A percentile compares a stretch with the other conserved stretches of the same genome.
Conservation (phyloP, 2,888 invertebrate genomes). For the Hydroisotoma schaefferi region DNA sequence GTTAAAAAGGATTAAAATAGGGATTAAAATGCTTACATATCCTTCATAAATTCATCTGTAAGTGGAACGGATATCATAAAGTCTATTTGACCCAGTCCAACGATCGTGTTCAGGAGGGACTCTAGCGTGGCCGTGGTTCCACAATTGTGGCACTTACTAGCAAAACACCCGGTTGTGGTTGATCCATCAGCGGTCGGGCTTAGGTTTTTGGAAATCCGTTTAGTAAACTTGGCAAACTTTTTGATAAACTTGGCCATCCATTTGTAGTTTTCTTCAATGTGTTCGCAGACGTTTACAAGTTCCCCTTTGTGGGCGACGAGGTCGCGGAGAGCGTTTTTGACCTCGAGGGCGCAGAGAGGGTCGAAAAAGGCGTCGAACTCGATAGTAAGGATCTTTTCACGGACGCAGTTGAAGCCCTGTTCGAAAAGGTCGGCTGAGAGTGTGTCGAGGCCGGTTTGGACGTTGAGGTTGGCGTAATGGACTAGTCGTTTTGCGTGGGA, state of each 20-base stretch:
- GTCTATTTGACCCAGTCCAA: background rate
- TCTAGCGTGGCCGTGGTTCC: background rate
- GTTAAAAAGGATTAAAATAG: too few relatives aligned
- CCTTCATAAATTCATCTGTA: background rate
- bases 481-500: conserved; percentile 23
- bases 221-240: conserved; percentile 8
- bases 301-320: conserved; percentile 24
- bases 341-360: conserved; percentile 24
- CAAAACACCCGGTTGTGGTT: background rate
- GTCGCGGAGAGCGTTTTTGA: conserved; percentile 28
- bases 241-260: conserved; percentile 9
- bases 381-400: conserved; percentile 9
- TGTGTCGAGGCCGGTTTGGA: conserved; percentile 1
- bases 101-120: background rate
- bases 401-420: conserved; percentile 11
- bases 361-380: conserved; percentile 30
- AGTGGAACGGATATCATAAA: conserved; percentile 11
- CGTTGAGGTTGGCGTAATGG: background rate
- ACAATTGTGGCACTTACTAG: background rate
- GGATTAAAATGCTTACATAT: background rate
- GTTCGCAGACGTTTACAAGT: conserved; percentile 20
- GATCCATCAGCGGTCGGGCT: too few relatives aligned
- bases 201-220: too few relatives aligned
- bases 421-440: conserved; percentile 11
- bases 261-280: conserved; percentile 10